A percentile compares a stretch with the other conserved stretches of the same genome.
Evolutionary conservation across 2,113 vertebrate genomes (phyloP).

Genomic region (Cnemophilus loriae): DNA sequence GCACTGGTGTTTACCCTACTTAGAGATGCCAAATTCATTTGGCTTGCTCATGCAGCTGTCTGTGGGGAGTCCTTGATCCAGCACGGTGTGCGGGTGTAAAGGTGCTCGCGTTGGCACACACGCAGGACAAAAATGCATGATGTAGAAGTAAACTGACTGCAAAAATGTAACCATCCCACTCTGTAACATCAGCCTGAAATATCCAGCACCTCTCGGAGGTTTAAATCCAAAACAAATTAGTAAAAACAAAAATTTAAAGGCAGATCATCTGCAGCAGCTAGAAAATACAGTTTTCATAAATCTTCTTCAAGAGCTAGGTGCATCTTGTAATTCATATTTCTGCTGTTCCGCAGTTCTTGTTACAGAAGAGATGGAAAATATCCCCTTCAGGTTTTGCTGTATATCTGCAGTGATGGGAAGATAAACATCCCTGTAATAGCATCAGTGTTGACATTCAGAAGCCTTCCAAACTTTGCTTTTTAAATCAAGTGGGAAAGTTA

Average conservation of each 20-base stretch:
- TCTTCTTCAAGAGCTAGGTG: neutral
- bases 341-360: neutral
- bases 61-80: neutral
- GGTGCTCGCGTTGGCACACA: neutral
- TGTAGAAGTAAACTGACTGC: neutral
- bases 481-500: neutral
- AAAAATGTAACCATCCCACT: neutral
- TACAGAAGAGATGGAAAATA: neutral
- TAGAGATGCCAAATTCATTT: neutral
- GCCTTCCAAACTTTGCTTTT: neutral
- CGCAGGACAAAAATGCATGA: neutral
- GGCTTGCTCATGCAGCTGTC: neutral
- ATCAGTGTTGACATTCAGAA: neutral
- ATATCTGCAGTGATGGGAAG: neutral
- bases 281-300: neutral
- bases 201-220: neutral
- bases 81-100: rapidly evolving
- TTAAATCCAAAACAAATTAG: neutral
- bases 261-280: neutral
- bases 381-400: neutral
- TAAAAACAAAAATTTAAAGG: neutral
- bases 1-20: neutral
- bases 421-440: neutral
- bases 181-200: neutral
- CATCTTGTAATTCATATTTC: neutral